phyloP scores from a whole-genome alignment of 2,888 invertebrate genomes.

The Acleris holmiana region DNA sequence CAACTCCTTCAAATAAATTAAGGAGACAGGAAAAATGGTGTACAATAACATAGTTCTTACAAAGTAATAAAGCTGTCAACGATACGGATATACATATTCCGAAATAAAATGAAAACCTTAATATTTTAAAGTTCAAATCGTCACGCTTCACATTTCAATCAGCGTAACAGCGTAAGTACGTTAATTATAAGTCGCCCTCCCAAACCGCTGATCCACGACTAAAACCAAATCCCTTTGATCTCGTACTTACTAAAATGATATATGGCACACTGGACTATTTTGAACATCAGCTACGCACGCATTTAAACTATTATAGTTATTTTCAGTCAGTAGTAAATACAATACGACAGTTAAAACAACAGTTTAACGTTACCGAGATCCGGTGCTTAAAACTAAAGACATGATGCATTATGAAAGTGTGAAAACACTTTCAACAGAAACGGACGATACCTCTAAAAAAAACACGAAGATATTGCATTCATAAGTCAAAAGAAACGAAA shows the following conservation, averaged over 20 bases:
- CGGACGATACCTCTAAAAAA: conserved; percentile 11
- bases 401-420: conserved; percentile 42
- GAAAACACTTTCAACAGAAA: conserved; percentile 47
- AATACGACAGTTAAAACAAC: conserved; percentile 50
- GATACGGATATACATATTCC: not conserved
- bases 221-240: conserved; percentile 58
- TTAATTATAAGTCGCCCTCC: conserved; percentile 56
- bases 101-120: conserved; percentile 19
- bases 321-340: conserved; percentile 52
- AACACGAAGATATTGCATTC: no score
- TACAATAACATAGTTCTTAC: not conserved
- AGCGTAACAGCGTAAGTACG: conserved; percentile 58
- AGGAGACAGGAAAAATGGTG: not conserved
- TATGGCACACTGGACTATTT: conserved; percentile 49
- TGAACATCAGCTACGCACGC: conserved; percentile 43
- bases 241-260: conserved; percentile 55
- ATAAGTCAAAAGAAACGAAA: no score
- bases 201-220: conserved; percentile 48
- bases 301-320: conserved; percentile 50
- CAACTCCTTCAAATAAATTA: not conserved
- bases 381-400: conserved; percentile 53
- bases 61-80: not conserved
- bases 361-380: conserved; percentile 53
- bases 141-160: conserved; percentile 65
- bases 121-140: conserved; percentile 45